A percentile compares a stretch with the other conserved stretches of the same genome.
These are phyloP conservation scores for Xenops minutus DNA, from an alignment of 2,797 vertebrate genomes.

Conservation along the genomic window DNA sequence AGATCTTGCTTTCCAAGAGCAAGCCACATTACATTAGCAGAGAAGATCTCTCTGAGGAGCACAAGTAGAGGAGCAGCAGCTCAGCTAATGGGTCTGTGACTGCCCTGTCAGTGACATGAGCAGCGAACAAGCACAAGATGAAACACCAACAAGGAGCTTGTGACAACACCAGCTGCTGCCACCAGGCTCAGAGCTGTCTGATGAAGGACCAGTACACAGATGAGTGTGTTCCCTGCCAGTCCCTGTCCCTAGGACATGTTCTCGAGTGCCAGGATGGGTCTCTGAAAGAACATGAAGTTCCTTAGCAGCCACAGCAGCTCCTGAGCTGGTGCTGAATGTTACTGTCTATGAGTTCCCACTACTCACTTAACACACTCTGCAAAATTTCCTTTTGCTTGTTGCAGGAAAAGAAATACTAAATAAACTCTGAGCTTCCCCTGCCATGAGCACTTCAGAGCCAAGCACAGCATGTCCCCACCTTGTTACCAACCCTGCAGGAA, in stretches of 20 bases:
- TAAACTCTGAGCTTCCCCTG: background rate
- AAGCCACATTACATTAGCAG: fast-evolving
- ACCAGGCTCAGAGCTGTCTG: fast-evolving
- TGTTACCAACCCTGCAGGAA: background rate
- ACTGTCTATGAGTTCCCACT: background rate
- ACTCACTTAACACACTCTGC: background rate
- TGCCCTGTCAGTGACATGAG: background rate
- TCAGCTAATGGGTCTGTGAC: background rate
- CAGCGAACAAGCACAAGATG: background rate
- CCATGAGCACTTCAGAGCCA: background rate
- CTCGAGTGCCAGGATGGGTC: fast-evolving
- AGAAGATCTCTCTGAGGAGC: background rate
- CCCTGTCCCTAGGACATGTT: background rate
- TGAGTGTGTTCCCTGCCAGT: background rate
- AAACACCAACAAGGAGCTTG: background rate
- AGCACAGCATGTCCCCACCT: background rate
- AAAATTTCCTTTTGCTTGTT: background rate
- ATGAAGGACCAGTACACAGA: background rate
- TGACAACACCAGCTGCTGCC: background rate
- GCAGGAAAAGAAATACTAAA: background rate
- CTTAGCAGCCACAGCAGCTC: fast-evolving
- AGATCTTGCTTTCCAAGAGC: background rate
- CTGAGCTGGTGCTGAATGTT: background rate
- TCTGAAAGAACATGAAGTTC: background rate
- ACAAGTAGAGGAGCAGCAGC: background rate